Percentiles rank a stretch among this genome's conserved stretches.
Evolutionary conservation across 2,797 vertebrate species (phyloP).

Genomic region (Brachymystax lenok): DNA sequence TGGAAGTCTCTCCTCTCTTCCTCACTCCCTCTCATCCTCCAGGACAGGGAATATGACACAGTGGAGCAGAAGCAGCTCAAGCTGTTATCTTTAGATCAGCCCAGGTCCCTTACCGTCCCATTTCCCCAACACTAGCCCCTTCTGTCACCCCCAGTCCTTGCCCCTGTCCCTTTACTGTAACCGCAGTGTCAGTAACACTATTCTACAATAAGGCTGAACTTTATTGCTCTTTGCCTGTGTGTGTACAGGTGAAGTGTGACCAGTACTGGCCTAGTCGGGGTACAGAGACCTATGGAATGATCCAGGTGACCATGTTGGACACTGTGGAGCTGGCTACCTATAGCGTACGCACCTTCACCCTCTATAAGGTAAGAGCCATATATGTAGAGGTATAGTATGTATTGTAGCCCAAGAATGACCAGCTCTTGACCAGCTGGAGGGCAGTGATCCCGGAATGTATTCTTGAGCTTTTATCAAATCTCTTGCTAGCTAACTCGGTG

Average conservation of each 20-base stretch:
- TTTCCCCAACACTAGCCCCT: neutral
- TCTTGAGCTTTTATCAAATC: neutral
- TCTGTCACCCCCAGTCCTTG: neutral
- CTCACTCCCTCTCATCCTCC: neutral
- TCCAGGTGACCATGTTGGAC: conserved; percentile 92
- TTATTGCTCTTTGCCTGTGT: neutral
- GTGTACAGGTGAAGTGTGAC: conserved; percentile 75
- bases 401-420: neutral
- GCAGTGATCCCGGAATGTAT: neutral
- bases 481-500: neutral
- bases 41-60: neutral
- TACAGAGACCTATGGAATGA: conserved; percentile 84
- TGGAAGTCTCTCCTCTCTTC: neutral
- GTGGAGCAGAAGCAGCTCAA: conserved; percentile 1
- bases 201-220: neutral
- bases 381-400: neutral
- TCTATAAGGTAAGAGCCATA: conserved; percentile 85
- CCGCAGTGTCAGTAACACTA: neutral
- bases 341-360: conserved; percentile 87
- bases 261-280: conserved; percentile 92
- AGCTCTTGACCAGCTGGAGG: neutral
- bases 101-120: neutral
- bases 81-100: neutral
- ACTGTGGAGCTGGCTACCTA: conserved; percentile 92
- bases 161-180: neutral